Evolutionary conservation across 1,140 invertebrate genomes (phyloP).

Genomic region (Akabosia matsudoensis): DNA sequence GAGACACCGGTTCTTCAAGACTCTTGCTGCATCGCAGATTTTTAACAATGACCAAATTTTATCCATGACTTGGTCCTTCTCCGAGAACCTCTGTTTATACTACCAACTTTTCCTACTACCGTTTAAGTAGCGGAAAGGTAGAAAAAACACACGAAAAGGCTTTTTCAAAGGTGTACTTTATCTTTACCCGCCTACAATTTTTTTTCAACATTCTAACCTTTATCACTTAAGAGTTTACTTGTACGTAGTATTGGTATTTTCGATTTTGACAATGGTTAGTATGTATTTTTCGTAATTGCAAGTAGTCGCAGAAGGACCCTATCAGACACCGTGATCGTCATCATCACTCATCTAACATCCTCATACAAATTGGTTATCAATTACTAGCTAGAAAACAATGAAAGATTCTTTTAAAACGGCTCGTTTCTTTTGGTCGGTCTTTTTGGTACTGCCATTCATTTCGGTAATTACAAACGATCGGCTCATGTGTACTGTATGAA

Average conservation of each 20-base stretch:
- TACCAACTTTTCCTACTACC: neutral
- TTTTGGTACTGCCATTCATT: neutral
- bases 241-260: no score
- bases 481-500: no score
- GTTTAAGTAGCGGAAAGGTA: no score
- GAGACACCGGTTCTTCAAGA: constrained; percentile 4
- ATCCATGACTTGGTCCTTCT: neutral
- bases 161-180: no score
- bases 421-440: neutral
- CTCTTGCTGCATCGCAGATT: neutral
- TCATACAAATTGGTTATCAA: neutral
- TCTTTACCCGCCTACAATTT: no score
- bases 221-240: no score
- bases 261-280: no score
- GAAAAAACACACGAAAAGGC: no score
- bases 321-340: neutral
- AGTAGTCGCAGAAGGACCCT: no score
- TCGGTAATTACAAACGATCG: neutral
- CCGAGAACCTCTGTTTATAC: neutral
- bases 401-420: neutral
- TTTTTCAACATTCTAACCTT: no score
- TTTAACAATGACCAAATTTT: constrained; percentile 19
- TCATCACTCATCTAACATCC: neutral
- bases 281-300: no score
- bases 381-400: neutral